Percentiles rank a stretch among this genome's conserved stretches.
These are phyloP conservation scores for Cantharis rufa DNA, from an alignment of 2,888 invertebrate species.

Conservation along the genomic window DNA sequence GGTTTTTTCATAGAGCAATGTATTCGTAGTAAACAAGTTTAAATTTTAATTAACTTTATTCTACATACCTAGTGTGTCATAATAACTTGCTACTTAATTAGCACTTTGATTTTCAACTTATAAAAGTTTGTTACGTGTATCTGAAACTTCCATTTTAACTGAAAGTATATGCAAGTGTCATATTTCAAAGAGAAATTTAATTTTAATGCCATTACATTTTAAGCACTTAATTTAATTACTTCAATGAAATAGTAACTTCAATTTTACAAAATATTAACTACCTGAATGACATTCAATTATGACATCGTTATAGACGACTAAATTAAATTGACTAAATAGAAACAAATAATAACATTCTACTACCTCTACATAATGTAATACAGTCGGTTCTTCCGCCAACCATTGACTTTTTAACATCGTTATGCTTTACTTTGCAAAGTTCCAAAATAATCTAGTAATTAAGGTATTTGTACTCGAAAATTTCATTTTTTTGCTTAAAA, in stretches of 20 bases:
- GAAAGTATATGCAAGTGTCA: not conserved
- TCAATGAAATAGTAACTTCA: not conserved
- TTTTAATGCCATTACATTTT: not conserved
- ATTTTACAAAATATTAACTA: not conserved
- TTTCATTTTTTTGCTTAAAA: too few species aligned
- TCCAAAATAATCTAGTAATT: too few species aligned
- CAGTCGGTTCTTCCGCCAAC: too few species aligned
- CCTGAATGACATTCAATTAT: not conserved
- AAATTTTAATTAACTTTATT: not conserved
- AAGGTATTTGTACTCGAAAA: too few species aligned
- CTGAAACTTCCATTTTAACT: not conserved
- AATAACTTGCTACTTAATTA: not conserved
- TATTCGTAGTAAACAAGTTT: not conserved
- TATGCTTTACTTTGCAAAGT: too few species aligned
- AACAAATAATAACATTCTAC: not conserved
- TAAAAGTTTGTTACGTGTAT: not conserved
- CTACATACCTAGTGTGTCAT: not conserved
- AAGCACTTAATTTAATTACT: not conserved
- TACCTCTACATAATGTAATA: not conserved
- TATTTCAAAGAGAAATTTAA: not conserved
- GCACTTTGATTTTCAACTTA: not conserved
- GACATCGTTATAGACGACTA: not conserved
- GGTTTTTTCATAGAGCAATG: not conserved
- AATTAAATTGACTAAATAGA: not conserved
- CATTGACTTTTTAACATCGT: too few species aligned